A percentile compares a stretch with the other conserved stretches of the same genome.
These are phyloP conservation scores for Hormiphora californensis DNA, from an alignment of 37 sponge, comb jelly and placozoan genomes.

Conservation along the genomic window DNA sequence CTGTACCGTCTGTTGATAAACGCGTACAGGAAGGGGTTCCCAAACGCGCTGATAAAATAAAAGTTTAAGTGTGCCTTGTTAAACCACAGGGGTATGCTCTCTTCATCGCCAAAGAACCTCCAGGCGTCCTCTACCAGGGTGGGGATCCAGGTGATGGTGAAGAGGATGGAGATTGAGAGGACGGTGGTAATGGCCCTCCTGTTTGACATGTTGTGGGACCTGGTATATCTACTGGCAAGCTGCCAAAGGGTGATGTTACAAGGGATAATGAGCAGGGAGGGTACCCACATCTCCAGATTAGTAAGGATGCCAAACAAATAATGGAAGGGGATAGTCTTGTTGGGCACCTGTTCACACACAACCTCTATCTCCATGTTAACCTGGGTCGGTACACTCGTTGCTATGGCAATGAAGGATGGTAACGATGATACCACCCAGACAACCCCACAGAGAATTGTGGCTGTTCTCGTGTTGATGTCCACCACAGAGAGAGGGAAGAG, in stretches of 20 bases:
- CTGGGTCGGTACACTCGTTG: not conserved
- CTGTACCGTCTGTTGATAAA: not conserved
- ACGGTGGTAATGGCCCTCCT: conserved; percentile 10
- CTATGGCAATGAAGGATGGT: not conserved
- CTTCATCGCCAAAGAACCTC: not conserved
- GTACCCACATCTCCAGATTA: conserved; percentile 36
- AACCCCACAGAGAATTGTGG: not conserved
- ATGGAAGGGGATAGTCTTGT: not conserved
- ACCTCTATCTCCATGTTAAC: conserved; percentile 4
- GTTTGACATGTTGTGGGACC: not conserved
- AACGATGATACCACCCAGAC: not conserved
- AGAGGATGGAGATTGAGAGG: conserved; percentile 40
- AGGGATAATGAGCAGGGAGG: not conserved
- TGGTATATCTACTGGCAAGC: not conserved
- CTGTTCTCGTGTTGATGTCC: not conserved
- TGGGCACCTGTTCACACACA: not conserved
- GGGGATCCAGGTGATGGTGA: conserved; percentile 16
- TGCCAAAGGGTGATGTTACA: conserved; percentile 3
- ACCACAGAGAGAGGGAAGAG: not conserved
- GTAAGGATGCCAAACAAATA: not conserved
- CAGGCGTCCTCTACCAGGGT: not conserved
- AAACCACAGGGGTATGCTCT: conserved; percentile 19
- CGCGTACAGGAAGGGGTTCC: conserved; percentile 26
- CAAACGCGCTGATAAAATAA: conserved; percentile 14
- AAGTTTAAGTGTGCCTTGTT: conserved; percentile 52